Conservation (phyloP, 2,113 vertebrate species). For the Gambusia holbrooki region DNA sequence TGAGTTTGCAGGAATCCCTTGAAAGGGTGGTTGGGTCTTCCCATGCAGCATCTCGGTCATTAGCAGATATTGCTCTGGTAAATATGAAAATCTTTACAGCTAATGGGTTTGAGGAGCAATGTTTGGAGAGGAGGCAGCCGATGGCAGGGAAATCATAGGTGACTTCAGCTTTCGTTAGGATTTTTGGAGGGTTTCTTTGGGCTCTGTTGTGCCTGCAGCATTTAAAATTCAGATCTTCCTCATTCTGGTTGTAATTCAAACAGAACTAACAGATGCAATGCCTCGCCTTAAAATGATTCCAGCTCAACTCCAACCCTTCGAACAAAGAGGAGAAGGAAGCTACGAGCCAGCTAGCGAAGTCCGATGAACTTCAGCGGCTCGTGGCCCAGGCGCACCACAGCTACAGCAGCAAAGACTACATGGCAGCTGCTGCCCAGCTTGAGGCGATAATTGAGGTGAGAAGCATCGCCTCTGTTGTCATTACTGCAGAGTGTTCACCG, state of each 20-base stretch:
- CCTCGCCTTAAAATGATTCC: constrained; percentile 35
- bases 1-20: constrained; percentile 57
- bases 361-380: constrained; percentile 90
- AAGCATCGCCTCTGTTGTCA: constrained; percentile 6
- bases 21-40: constrained; percentile 23
- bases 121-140: constrained; percentile 19
- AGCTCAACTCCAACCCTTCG: constrained; percentile 92
- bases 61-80: constrained; percentile 51
- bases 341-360: constrained; percentile 86
- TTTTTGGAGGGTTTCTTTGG: too few species aligned
- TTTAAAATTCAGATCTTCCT: too few species aligned
- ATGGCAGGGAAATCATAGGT: neutral
- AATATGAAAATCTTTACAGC: constrained; percentile 46
- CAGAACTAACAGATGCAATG: neutral
- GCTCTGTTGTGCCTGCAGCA: neutral
- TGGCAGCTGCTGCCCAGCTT: constrained; percentile 82
- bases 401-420: constrained; percentile 82
- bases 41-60: constrained; percentile 35
- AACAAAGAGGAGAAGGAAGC: constrained; percentile 90
- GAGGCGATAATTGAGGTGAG: constrained; percentile 90
- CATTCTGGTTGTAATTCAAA: neutral
- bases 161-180: neutral
- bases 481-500: neutral
- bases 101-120: constrained; percentile 42
- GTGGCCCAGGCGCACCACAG: constrained; percentile 81